Evolutionary conservation across 2,797 vertebrate species (phyloP).

Genomic region (Spinus olivaceus): DNA sequence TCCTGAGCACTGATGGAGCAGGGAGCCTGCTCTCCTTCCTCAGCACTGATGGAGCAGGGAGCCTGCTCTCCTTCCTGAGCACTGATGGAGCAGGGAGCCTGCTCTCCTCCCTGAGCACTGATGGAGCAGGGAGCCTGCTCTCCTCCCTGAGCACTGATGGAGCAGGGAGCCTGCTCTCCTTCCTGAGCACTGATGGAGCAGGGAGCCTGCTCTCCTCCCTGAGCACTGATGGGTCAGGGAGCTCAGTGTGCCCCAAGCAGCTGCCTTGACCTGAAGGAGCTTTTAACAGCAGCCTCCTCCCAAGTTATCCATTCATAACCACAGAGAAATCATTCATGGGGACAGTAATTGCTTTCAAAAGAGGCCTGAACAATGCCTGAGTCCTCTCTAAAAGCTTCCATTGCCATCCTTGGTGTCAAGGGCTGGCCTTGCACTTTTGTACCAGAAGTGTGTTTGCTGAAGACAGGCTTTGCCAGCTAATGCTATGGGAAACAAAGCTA

Average conservation of each 20-base stretch:
- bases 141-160: too few relatives aligned
- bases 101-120: too few relatives aligned
- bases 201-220: neutral
- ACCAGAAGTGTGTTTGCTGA: neutral
- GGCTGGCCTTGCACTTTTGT: neutral
- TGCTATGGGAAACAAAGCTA: neutral
- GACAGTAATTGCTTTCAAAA: neutral
- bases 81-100: too few relatives aligned
- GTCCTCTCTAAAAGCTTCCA: conserved; percentile 28
- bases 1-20: too few relatives aligned
- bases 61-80: too few relatives aligned
- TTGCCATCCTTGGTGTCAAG: neutral
- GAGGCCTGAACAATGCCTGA: neutral
- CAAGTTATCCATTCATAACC: neutral
- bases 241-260: neutral
- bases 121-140: too few relatives aligned
- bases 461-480: neutral
- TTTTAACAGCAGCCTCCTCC: conserved; percentile 7
- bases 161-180: too few relatives aligned
- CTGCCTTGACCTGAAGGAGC: neutral
- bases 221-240: neutral
- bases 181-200: too few relatives aligned
- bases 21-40: too few relatives aligned
- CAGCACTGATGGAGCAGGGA: too few relatives aligned
- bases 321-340: neutral